Evolutionary conservation across 2,888 invertebrate genomes (phyloP).

Genomic region (Trichopoda pennipes): DNA sequence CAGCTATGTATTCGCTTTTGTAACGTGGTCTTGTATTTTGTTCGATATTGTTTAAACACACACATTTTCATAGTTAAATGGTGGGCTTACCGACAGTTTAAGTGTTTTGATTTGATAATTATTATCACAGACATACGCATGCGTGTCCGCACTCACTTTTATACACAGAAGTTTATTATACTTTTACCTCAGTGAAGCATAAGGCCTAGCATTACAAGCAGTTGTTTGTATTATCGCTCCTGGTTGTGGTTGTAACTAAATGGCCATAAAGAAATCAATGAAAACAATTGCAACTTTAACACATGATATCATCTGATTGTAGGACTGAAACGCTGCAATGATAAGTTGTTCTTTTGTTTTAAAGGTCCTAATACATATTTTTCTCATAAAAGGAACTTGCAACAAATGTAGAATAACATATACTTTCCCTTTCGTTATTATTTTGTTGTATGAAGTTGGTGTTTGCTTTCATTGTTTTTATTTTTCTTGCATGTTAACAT

Average conservation of each 20-base stretch:
- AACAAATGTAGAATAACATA: too few species aligned
- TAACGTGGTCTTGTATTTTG: not conserved
- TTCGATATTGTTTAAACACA: conserved; percentile 39
- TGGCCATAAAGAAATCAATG: conserved; percentile 25
- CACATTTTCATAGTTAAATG: conserved; percentile 67
- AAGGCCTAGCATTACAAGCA: conserved; percentile 1
- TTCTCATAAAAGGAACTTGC: too few species aligned
- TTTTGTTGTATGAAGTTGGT: too few species aligned
- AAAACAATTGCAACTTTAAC: conserved; percentile 54
- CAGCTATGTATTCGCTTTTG: not conserved
- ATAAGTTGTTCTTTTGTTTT: not conserved
- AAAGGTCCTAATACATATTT: not conserved
- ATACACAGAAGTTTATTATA: not conserved
- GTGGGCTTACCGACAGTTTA: conserved; percentile 77
- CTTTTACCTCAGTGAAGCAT: conserved; percentile 12
- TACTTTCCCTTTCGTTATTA: too few species aligned
- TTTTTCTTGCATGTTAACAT: too few species aligned
- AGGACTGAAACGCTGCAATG: not conserved
- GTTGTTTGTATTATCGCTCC: not conserved
- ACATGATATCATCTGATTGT: conserved; percentile 31
- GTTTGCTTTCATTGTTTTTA: too few species aligned
- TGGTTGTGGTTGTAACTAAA: conserved; percentile 17
- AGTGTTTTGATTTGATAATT: conserved; percentile 79
- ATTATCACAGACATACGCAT: conserved; percentile 76
- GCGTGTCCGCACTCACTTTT: conserved; percentile 74